Evolutionary conservation across 2,888 invertebrate species (phyloP), one percentile per base, ranked within the genome.

Genomic region (Aspidiotus rigidus): DNA sequence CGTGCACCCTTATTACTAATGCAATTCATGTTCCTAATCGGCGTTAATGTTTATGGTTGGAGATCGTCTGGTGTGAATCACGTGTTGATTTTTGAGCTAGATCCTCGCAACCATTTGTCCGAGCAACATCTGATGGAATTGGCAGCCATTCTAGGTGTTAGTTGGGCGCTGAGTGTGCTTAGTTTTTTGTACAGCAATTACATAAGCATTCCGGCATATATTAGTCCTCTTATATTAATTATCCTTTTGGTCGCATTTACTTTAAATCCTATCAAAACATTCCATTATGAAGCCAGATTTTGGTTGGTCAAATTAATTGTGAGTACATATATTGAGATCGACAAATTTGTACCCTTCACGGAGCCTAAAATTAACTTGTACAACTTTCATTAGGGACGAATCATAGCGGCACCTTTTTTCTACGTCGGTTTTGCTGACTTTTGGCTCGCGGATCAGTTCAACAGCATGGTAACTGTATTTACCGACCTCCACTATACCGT

Each of bases 381-480:
- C 75, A 69, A 64, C 13, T 15, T 64, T 42, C 79, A 80, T 66
- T 78, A 91, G 91, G 88, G 87, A 72, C 85, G 90, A 69, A 89
- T 95, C 73, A 55, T 94, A 61, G 85, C 89, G 49, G 93, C 97
- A 0, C 97, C 97, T 17, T 94, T 96, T 77, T 88, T 90, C 77
- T 91, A 90, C 74, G 97, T 98, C 9, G 85, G 90, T 57, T 98
- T 97, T 77, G 95, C 97, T 39, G 97, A 98, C 81, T 98, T 98
- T 84, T 98, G 97, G 97, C 85, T 98, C 78, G 97, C 95, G 7
- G 97, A 98, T 82, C 98, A 98, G 79, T 82, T 97, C 76, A 98
- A 96, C 79, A 96, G 96, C 69, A 83, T 99, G 73, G 89, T 85
- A 0, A 89, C 88, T 0, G 90, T 93, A 6, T 85, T 99, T 73